These are phyloP conservation scores for Setophaga coronata DNA, from an alignment of 2,113 vertebrate species.

Conservation along the genomic window DNA sequence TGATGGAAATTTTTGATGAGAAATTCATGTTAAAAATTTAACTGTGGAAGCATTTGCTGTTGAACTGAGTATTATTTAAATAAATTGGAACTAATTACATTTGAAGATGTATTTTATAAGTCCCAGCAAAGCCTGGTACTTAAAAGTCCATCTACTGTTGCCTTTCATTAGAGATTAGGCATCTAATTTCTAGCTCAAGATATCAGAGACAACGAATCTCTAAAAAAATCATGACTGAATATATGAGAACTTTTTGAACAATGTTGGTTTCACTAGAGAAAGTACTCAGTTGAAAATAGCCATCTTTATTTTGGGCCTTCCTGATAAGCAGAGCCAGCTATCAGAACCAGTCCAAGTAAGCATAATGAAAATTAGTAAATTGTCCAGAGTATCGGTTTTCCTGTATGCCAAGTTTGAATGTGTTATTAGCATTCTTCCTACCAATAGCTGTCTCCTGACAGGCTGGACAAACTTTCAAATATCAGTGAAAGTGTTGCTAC, in stretches of 20 bases:
- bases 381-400: not conserved
- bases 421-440: not conserved
- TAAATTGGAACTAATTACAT: not conserved
- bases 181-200: conserved; percentile 29
- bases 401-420: not conserved
- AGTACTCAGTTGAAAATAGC: not conserved
- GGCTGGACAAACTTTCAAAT: not conserved
- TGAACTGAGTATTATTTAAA: not conserved
- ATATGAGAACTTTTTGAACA: not conserved
- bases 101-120: not conserved
- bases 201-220: not conserved
- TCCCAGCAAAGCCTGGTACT: not conserved
- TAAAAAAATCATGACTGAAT: not conserved
- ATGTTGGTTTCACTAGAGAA: not conserved
- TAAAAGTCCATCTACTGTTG: not conserved
- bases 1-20: not conserved
- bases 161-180: not conserved
- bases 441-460: not conserved
- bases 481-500: not conserved
- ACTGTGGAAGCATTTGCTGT: not conserved
- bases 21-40: not conserved
- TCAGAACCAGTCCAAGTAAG: not conserved
- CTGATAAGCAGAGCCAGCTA: not conserved
- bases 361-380: rapidly evolving
- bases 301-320: not conserved